Evolutionary conservation across 2,113 vertebrate genomes (phyloP), one percentile per base, ranked within the genome.

Genomic region (Thymallus thymallus): DNA sequence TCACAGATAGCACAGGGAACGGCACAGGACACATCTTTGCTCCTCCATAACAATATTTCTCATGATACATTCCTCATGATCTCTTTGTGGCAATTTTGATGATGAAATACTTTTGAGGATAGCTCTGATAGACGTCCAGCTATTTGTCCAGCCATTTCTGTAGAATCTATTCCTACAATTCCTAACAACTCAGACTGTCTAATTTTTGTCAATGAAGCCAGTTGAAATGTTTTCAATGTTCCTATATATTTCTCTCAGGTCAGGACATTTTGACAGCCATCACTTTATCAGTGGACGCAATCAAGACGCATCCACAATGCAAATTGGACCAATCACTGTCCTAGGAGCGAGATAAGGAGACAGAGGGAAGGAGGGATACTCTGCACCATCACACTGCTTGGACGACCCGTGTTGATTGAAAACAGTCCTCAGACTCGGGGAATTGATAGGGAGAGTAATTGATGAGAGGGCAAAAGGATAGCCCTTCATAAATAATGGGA

Each of bases 401-500:
- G 56, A n/a, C 56, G n/a, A 5, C 56, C 18, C n/a, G 5, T 60
- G 56, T 60, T 60, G 56, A 60, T 60, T 60, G 56, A 60, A 60
- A 60, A 60, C 56, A 60, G n/a, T 60, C 56, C 56, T 60, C n/a
- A 10, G 56, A 23, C 56, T 60, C 56, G 23, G 6, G 56, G n/a
- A 60, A 60, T 16, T 60, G 56, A 60, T 60, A 60, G 56, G 56
- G 56, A 9, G 56, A 60, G 56, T 60, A 60, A 60, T 60, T 60
- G 56, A 60, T 7, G 56, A n/a, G 56, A 60, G 56, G 56, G 20
- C 56, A 60, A 60, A 60, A 60, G n/a, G 56, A 60, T 60, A 60
- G 56, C n/a, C 56, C 56, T 60, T 60, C 56, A 60, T 60, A 60
- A 60, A 60, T 60, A 60, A 60, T 60, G n/a, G 56, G 56, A 60